Evolutionary conservation across 2,888 invertebrate genomes (phyloP), one percentile per base, ranked within the genome.

Genomic region (Ormyrus thymus): DNA sequence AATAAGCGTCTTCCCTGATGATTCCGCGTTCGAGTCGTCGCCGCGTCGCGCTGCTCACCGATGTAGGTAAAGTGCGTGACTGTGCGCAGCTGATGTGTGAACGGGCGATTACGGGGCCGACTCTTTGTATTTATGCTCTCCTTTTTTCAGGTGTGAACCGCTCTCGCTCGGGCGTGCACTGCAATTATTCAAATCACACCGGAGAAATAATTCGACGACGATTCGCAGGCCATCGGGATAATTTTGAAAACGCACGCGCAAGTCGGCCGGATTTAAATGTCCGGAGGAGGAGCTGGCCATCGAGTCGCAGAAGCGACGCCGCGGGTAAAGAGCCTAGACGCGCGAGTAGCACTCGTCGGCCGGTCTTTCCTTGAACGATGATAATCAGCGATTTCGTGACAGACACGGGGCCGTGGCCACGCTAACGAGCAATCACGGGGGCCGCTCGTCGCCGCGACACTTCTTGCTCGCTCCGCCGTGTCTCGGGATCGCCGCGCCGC

Each of bases 371-470:
- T 89, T 87, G 89, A 90, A 90, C 89, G 90, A 90, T 89, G 90
- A 89, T 89, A 90, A 90, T 90, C 89, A 90, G 89, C 84, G 89
- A 90, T 90, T 90, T 90, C 89, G 90, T 89, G 90, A 90, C 90
- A 89, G 90, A 90, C 90, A 90, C 90, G 90, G 90, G 89, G 90
- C 89, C 90, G 90, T 90, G 86, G 86, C 86, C 84, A 86, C 87
- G 86, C 89, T 90, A 90, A 90, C 89, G 90, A 90, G 90, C 90
- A 90, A 90, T 89, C 89, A 86, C 86, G 84, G 85, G 55, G 58
- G 59, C 65, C 59, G 9, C 56, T 45, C 53, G 64, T 55, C 77
- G 15, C 62, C 70, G 75, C 78, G 71, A 82, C 80, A 76, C 79
- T 79, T 77, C 73, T 79, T 79, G 72, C 76, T 64, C 73, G 56